phyloP scores from a whole-genome alignment of 2,888 invertebrate genomes.

The Ephialtes manifestator region DNA sequence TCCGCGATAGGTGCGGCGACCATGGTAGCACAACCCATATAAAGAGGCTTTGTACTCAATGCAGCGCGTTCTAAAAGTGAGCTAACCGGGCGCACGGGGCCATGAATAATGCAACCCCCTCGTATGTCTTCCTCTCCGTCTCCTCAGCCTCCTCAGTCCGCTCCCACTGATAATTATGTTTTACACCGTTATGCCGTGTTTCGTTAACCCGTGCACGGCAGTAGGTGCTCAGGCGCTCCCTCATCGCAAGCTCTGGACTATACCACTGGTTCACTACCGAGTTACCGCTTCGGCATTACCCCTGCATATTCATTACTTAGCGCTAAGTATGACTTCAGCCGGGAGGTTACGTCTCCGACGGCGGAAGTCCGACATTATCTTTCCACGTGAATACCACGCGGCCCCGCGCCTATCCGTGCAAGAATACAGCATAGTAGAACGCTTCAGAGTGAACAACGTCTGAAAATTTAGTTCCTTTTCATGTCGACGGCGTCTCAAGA shows the following conservation, averaged over 20 bases:
- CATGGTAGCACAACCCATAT: constrained; percentile 19
- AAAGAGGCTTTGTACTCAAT: constrained; percentile 45
- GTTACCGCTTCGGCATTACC: constrained; percentile 77
- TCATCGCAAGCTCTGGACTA: constrained; percentile 55
- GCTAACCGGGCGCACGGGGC: constrained; percentile 79
- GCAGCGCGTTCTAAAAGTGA: constrained; percentile 78
- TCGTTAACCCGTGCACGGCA: constrained; percentile 79
- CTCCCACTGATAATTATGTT: constrained; percentile 83
- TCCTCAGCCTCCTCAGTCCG: constrained; percentile 73
- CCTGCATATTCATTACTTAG: constrained; percentile 83
- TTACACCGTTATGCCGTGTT: constrained; percentile 84
- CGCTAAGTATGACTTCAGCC: constrained; percentile 79
- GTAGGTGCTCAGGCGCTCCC: constrained; percentile 71
- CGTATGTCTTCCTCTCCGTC: constrained; percentile 79
- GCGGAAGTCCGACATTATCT: constrained; percentile 71
- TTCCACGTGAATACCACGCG: constrained; percentile 65
- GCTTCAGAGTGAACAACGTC: constrained; percentile 31
- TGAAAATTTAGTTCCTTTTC: constrained; percentile 63
- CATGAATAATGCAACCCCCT: constrained; percentile 82
- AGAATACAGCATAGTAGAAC: constrained; percentile 17
- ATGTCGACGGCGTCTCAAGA: constrained; percentile 37
- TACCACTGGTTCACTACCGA: constrained; percentile 60
- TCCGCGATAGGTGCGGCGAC: constrained; percentile 63
- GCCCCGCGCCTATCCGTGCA: constrained; percentile 52
- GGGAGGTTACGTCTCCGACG: constrained; percentile 67